These are phyloP conservation scores for Melikaiella ostensackeni DNA, from an alignment of 2,888 invertebrate species.

Conservation along the genomic window DNA sequence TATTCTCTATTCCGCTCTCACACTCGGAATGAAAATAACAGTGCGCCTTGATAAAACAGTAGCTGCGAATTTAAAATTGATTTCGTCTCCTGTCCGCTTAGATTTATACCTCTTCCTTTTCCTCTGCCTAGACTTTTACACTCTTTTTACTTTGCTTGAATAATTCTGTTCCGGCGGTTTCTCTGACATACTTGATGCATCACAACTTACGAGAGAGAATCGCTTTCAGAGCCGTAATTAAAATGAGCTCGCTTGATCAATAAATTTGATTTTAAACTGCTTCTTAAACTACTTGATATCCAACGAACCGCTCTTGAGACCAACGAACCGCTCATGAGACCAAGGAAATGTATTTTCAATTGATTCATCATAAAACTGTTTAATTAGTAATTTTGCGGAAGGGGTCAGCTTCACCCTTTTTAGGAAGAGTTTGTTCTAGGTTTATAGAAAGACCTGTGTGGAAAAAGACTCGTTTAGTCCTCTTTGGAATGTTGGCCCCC, in stretches of 20 bases:
- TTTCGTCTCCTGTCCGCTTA: slow-evolving; percentile 49
- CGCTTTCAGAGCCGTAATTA: slow-evolving; percentile 3
- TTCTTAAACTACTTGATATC: slow-evolving; percentile 30
- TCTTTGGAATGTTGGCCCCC: no score
- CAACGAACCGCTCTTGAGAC: no score
- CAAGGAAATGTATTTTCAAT: neutral
- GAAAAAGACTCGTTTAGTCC: no score
- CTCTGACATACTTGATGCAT: slow-evolving; percentile 45
- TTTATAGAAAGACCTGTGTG: no score
- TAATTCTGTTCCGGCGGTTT: slow-evolving; percentile 49
- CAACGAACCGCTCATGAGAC: neutral
- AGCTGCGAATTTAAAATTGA: slow-evolving; percentile 48
- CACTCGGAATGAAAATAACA: slow-evolving; percentile 48
- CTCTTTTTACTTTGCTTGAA: slow-evolving; percentile 43
- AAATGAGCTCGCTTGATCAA: neutral
- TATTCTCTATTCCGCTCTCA: slow-evolving; percentile 18
- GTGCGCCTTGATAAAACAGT: slow-evolving; percentile 41
- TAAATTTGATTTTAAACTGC: slow-evolving; percentile 15
- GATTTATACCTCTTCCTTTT: slow-evolving; percentile 45
- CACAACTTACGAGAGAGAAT: slow-evolving; percentile 38
- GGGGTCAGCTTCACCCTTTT: no score
- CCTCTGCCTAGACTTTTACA: slow-evolving; percentile 27
- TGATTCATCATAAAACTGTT: neutral
- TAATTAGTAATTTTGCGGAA: neutral
- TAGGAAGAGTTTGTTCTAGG: no score